Conservation (phyloP, 2,113 vertebrate genomes). For the Psilopsiagon aymara region DNA sequence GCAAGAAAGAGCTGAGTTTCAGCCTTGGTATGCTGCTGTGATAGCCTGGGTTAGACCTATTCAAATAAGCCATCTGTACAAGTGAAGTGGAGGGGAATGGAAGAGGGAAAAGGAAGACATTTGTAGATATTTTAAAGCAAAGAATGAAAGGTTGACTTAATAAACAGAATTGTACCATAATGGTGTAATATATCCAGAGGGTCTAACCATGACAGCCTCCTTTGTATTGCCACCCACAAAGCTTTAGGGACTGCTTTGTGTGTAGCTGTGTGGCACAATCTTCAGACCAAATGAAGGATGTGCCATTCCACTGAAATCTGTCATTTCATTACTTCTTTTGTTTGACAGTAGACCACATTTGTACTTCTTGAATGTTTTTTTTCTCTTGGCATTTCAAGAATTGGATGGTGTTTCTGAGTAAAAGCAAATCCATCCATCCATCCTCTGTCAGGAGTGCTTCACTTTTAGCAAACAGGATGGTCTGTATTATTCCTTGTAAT, state of each 20-base stretch:
- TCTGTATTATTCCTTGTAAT: background rate
- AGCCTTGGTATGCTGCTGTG: background rate
- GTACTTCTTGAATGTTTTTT: constrained; percentile 1
- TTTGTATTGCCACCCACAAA: constrained; percentile 49
- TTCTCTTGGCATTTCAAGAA: constrained; percentile 31
- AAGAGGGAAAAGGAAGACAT: background rate
- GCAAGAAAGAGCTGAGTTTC: background rate
- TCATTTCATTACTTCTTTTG: constrained; percentile 5
- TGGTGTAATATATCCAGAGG: constrained; percentile 33
- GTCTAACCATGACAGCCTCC: background rate
- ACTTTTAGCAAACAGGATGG: background rate
- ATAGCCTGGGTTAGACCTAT: background rate
- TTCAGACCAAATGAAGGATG: constrained; percentile 11
- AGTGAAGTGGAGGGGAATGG: background rate
- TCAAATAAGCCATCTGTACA: background rate
- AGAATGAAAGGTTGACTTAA: constrained; percentile 16
- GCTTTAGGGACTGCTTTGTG: constrained; percentile 15
- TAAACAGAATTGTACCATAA: background rate
- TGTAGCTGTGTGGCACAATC: constrained; percentile 17
- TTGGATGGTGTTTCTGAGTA: background rate
- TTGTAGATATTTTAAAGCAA: background rate
- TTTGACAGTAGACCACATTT: constrained; percentile 8
- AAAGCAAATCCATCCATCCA: background rate
- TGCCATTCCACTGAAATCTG: constrained; percentile 21
- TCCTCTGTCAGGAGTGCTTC: background rate